phyloP scores from a whole-genome alignment of 2,888 invertebrate species.

The Chrysolina americana region DNA sequence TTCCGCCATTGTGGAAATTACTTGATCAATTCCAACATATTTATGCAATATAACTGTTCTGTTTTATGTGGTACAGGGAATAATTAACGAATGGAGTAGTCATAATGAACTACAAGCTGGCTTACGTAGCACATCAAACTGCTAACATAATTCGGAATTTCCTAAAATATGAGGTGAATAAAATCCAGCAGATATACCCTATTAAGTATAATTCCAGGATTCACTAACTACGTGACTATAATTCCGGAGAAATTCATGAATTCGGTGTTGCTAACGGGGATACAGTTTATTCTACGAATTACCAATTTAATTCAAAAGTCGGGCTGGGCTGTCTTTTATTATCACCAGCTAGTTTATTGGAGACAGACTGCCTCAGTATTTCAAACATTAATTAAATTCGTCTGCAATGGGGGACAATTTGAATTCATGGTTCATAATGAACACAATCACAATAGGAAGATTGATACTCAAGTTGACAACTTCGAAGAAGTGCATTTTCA shows the following conservation, averaged over 20 bases:
- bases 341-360: slow-evolving; percentile 13
- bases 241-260: slow-evolving; percentile 12
- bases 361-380: slow-evolving; percentile 8
- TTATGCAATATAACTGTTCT: background rate
- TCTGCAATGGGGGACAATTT: slow-evolving; percentile 9
- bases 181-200: slow-evolving; percentile 16
- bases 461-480: slow-evolving; percentile 6
- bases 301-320: slow-evolving; percentile 24
- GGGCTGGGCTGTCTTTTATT: slow-evolving; percentile 22
- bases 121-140: background rate
- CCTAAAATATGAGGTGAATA: slow-evolving; percentile 10
- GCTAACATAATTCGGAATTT: slow-evolving; percentile 14
- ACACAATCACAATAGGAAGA: slow-evolving; percentile 1
- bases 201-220: slow-evolving; percentile 7
- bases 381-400: slow-evolving; percentile 17
- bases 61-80: slow-evolving; percentile 4
- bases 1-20: too few relatives aligned
- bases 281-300: slow-evolving; percentile 19
- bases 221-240: slow-evolving; percentile 20
- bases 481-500: background rate
- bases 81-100: background rate
- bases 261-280: slow-evolving; percentile 17
- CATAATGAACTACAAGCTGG: background rate
- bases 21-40: background rate
- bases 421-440: slow-evolving; percentile 22